Evolutionary conservation across 1,140 invertebrate genomes (phyloP), one percentile per base, ranked within the genome.

Genomic region (Brachionus sp.): DNA sequence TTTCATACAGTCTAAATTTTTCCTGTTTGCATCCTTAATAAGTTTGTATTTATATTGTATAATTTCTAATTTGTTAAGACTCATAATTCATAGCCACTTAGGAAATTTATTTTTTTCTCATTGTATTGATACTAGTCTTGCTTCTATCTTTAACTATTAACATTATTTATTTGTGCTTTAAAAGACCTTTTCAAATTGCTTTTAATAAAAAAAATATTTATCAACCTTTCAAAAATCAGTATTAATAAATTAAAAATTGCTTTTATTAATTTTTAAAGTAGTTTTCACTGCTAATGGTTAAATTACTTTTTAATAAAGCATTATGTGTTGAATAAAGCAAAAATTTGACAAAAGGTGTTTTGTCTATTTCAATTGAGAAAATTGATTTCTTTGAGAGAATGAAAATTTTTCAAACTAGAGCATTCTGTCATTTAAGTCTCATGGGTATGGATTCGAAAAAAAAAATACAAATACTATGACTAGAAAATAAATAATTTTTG

Each of bases 171-270:
- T 57, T 25, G 19, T 19, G n/a, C 3, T 10, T 19, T 2, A 9
- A 5, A 57, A 19, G 50, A 57, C 5, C 50, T 19, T 57, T 57
- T 57, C 19, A 23, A 23, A 57, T 57, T 57, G 19, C 19, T 57
- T 57, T 57, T 57, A 57, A 57, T 57, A 57, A 57, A 57, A n/a
- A 57, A 57, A 29, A 57, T 57, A 57, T 57, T 57, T 19, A 57
- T 57, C 50, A 57, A 13, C 44, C 19, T 9, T 57, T 29, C 29
- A 29, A 29, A 42, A 42, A 42, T 42, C 1, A 42, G 39, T 42
- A n/a, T n/a, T n/a, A n/a, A n/a, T n/a, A n/a, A n/a, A n/a, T 42
- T 42, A 42, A 42, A 42, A 42, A 42, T n/a, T n/a, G 44, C 13
- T 50, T 2, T 46, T 46, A 46, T 46, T 50, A 50, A 50, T 50